Evolutionary conservation across 2,797 vertebrate genomes (phyloP), one percentile per base, ranked within the genome.

Genomic region (Coracias cyanogaster): DNA sequence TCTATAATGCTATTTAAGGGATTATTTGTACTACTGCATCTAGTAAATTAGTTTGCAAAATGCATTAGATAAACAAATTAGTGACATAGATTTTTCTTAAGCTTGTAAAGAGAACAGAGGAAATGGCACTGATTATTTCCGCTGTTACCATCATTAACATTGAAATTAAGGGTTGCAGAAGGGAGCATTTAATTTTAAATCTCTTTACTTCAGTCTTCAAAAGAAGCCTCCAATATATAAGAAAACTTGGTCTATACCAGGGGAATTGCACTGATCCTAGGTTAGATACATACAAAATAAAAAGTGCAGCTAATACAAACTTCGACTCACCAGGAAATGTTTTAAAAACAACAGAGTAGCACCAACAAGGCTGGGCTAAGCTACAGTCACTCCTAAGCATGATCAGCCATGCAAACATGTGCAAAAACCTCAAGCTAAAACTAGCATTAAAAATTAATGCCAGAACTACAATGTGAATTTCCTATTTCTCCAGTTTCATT

Each of bases 41-140:
- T 69, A 91, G 29, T 46, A 87, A 93, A 87, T 65, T 88, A 96
- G 60, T 92, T 95, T 82, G 52, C 41, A 85, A 72, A 96, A 78
- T 29, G 12, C 41, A 82, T 89, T 86, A 82, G 39, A 61, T 65
- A 89, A 86, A 89, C 80, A 94, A 95, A 96, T 91, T 91, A 96
- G 52, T 46, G 48, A 48, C 78, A 64, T 21, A 82, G 82, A 94
- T 93, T 82, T 29, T 86, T 93, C 85, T 83, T 92, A 79, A 89
- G 58, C 73, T 94, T 84, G 48, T 67, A 64, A 66, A 89, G 24
- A 58, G 67, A 35, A 92, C 15, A 17, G 73, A 93, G 83, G 73
- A 95, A 97, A 95, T n/a, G 58, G 41, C 43, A 79, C n/a, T 86
- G 45, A 81, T 86, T 93, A 88, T 91, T 96, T 94, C 83, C 0